Base-by-base conservation (phyloP, 1,140 invertebrate genomes). In the Lethocerus indicus region DNA sequence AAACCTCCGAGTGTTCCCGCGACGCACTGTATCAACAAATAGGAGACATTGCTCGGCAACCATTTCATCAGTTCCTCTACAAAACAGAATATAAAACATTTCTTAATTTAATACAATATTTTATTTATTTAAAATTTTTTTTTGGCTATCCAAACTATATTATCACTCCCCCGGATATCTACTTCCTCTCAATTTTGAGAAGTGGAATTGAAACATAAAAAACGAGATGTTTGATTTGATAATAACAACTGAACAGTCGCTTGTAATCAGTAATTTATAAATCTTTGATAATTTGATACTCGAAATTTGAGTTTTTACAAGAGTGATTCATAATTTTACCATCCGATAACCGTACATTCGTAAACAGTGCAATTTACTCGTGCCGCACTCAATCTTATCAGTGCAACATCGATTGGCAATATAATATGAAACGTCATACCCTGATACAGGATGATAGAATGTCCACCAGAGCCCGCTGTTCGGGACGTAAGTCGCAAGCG, bases 401-500 rank as follows among this genome's bases (percentile, higher is more conserved):
- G n/a, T n/a, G n/a, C n/a, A n/a, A n/a, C n/a, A n/a, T n/a, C n/a
- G n/a, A n/a, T n/a, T n/a, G n/a, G n/a, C n/a, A n/a, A n/a, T n/a
- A 12, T 20, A 27, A 39, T 29, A 29, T n/a, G 13, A 47, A 3
- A 20, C 25, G 5, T 9, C 3, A 23, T 69, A 93, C 89, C 87
- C 78, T 92, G 88, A 67, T 94, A 96, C 40, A 83, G 72, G n/a
- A 51, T 90, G 88, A 70, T 96, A 97, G 57, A 95, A 83, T 27
- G 80, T 81, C 92, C 92, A 97, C 91, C 92, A 97, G 20, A 95
- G 71, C 12, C 90, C 92, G 50, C 87, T 92, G 64, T 91, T 95
- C 7, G 92, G 91, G 50, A 94, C 89, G 68, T 93, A 96, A 3
- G 88, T 84, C 54, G 82, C 80, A 1, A 96, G 67, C 18, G 91